Evolutionary conservation across 2,888 invertebrate genomes (phyloP), one percentile per base, ranked within the genome.

Genomic region (Synergus umbraculus): DNA sequence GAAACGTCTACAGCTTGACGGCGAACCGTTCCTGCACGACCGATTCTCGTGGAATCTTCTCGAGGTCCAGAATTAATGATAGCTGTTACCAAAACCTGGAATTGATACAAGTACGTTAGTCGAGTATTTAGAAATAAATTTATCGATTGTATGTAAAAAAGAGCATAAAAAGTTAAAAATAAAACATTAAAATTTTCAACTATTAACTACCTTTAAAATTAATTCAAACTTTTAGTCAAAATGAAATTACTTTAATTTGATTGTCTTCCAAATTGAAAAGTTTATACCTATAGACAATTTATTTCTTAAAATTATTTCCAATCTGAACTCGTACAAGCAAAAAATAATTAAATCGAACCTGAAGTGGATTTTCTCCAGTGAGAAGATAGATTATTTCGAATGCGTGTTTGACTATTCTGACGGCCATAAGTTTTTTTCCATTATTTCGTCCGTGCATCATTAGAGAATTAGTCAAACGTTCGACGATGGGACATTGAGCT

Each of bases 361-460:
- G 96, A 76, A 97, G 93, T 76, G 97, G 97, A 91, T 97, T 97
- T 92, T 97, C 97, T 82, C 97, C 97, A 86, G 97, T 97, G 22
- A 98, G 93, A 89, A 98, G 94, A 90, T 97, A 98, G 90, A 99
- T 99, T 92, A 99, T 99, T 94, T 99, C 99, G 93, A 99, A 99
- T 1, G 99, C 97, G 92, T 99, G 99, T 93, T 99, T 99, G 22
- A 99, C 98, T 91, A 99, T 99, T 85, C 99, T 95, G 78, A 99
- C 98, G 77, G 99, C 97, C 98, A 99, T 97, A 85, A 99, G 93
- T 93, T 99, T 99, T 93, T 99, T 99, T 91, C 99, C 99, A 92
- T 99, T 99, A 94, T 99, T 99, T 87, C 99, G 96, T 22, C 99
- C 99, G 93, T 99, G 99, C 99, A 99, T 99, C 99, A 99, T 99